Percentiles rank a stretch among this genome's conserved stretches.
phyloP scores from a whole-genome alignment of 2,797 vertebrate genomes.

The Acanthurus lineatus region DNA sequence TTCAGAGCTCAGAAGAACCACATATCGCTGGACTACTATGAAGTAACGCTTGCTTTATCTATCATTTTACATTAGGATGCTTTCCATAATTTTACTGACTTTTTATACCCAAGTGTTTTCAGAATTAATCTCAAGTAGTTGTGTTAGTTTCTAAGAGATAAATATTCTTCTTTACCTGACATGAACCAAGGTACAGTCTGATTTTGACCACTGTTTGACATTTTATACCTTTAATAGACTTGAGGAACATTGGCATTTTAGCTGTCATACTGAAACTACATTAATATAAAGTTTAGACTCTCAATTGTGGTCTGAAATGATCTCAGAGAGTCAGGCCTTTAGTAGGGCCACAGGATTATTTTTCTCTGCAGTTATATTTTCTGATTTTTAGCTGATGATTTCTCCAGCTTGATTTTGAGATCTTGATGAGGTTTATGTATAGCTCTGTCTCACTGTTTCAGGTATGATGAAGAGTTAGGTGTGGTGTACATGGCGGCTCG shows the following conservation, averaged over 20 bases:
- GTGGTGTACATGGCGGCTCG: slow-evolving; percentile 90
- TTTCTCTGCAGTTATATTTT: not conserved
- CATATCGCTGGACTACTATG: slow-evolving; percentile 88
- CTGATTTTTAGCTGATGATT: not conserved
- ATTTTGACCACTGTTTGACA: not conserved
- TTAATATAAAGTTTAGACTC: not conserved
- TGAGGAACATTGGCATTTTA: not conserved
- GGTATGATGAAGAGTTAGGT: slow-evolving; percentile 87
- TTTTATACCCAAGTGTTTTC: not conserved
- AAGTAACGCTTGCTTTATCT: slow-evolving; percentile 78
- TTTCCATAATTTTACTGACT: not conserved
- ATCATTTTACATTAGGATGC: not conserved
- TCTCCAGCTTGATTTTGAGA: not conserved
- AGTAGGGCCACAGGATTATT: not conserved
- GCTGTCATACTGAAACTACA: not conserved
- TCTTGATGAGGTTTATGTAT: not conserved
- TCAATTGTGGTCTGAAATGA: not conserved
- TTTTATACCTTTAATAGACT: not conserved
- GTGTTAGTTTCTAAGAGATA: not conserved
- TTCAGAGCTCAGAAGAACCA: slow-evolving; percentile 84
- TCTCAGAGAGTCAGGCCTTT: not conserved
- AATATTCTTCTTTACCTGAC: not conserved
- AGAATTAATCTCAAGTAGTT: not conserved
- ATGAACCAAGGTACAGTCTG: too few relatives aligned
- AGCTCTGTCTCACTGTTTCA: slow-evolving; percentile 58